Base-by-base conservation (phyloP, 2,888 invertebrate species). In the Rosalia funebris region DNA sequence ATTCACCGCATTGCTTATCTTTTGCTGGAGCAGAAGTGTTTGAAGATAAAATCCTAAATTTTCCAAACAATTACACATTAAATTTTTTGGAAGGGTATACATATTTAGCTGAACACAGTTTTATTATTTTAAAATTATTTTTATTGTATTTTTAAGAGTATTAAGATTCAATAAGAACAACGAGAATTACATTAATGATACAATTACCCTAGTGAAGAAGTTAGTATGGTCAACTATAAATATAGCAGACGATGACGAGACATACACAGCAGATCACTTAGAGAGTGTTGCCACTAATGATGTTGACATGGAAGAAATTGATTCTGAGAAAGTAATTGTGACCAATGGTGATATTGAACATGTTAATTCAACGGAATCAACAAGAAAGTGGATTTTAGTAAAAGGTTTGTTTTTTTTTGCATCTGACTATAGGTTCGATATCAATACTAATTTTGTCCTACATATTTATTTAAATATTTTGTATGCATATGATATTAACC, bases 51-150 rank as follows among this genome's bases (percentile, higher is more conserved):
- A 62, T 72, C 25, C 20, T 73, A 3, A 44, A 64, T 48, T 61
- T 56, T 15, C 71, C 74, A 1, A 71, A 70, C 58, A 54, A 62
- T 14, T 67, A 66, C 50, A 62, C 64, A 4, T 56, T 61, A 39
- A 61, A 64, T 46, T 75, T 69, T 62, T 44, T 72, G 25, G 64
- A 70, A 58, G 63, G 46, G 75, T 74, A 63, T n/a, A 46, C 9
- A 14, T 46, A 34, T 46, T 9, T 20, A 57, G n/a, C 14, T 5
- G 11, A 7, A n/a, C 1, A 16, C 25, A 12, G 37, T 37, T 7
- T 19, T 25, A 25, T 2, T 12, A 19, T 5, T 42, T 19, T 14
- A 52, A 19, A 36, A 10, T 4, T 12, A 34, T 1, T 9, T 52
- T 53, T 55, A 39, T 58, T 47, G 31, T 12, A 10, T 31, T 66